Conservation (phyloP, 2,797 vertebrate genomes). For the Picus viridis region DNA sequence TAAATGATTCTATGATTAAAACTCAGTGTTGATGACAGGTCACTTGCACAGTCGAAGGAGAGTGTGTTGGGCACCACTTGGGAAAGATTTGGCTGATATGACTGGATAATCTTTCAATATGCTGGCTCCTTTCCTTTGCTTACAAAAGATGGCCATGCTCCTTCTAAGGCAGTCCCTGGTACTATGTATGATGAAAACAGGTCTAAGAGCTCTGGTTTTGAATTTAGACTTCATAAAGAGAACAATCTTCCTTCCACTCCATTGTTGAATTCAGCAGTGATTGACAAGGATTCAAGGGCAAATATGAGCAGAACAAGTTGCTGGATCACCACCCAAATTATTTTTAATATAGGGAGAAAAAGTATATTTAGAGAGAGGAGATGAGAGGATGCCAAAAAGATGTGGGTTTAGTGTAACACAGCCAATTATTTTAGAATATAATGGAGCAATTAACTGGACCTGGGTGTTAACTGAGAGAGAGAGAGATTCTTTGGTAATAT, state of each 20-base stretch:
- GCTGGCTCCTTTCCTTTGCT: not conserved
- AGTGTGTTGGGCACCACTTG: not conserved
- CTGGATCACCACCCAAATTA: not conserved
- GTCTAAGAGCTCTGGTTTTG: not conserved
- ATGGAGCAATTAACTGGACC: conserved; percentile 34
- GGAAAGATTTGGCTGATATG: not conserved
- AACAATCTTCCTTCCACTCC: not conserved
- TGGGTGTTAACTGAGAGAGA: conserved; percentile 34
- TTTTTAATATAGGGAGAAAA: not conserved
- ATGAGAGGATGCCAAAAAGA: not conserved
- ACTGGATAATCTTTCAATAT: not conserved
- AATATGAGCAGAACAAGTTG: not conserved
- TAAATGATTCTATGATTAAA: not conserved
- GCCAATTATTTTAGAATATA: conserved; percentile 29
- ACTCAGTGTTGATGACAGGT: not conserved
- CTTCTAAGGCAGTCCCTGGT: not conserved
- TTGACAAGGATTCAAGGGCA: not conserved
- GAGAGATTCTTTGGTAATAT: conserved; percentile 29
- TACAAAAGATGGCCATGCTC: not conserved
- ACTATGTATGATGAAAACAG: not conserved
- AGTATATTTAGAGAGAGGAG: not conserved
- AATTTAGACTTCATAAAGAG: not conserved
- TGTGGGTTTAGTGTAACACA: conserved; percentile 5
- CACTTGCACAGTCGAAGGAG: not conserved
- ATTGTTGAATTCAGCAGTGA: not conserved